phyloP scores from a whole-genome alignment of 2,113 vertebrate genomes.

The Romanogobio albipinnatus region DNA sequence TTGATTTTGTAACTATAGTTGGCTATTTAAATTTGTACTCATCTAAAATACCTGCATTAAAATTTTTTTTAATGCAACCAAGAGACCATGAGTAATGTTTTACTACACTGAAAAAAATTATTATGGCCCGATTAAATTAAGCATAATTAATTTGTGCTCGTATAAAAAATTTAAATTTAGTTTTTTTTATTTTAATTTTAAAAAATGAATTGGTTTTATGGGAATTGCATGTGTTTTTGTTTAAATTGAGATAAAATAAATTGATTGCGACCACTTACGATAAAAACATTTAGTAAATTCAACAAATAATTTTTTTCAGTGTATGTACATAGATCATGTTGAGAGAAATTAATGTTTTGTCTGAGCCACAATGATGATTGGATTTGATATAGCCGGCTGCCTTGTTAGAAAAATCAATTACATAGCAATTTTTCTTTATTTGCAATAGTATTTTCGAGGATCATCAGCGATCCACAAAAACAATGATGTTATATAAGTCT shows the following conservation, averaged over 20 bases:
- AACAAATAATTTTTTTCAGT: too few relatives aligned
- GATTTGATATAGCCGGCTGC: not conserved
- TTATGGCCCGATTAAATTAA: too few relatives aligned
- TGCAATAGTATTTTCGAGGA: not conserved
- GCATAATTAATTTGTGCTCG: too few relatives aligned
- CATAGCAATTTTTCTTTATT: not conserved
- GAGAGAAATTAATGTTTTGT: not conserved
- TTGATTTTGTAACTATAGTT: not conserved
- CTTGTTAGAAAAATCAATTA: not conserved
- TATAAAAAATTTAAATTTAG: too few relatives aligned
- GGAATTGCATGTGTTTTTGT: too few relatives aligned
- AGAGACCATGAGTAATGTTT: not conserved
- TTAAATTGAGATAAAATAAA: too few relatives aligned
- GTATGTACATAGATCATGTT: too few relatives aligned
- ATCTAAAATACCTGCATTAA: not conserved
- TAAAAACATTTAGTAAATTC: too few relatives aligned
- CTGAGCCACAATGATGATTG: not conserved
- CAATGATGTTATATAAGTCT: conserved; percentile 17
- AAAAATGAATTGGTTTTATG: too few relatives aligned
- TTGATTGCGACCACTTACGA: too few relatives aligned
- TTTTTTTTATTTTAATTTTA: too few relatives aligned
- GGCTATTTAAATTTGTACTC: not conserved
- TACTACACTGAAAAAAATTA: too few relatives aligned
- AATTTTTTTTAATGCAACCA: not conserved
- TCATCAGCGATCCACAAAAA: not conserved